Percentiles rank a stretch among this genome's conserved stretches.
Evolutionary conservation across 2,797 vertebrate species (phyloP).

Genomic region (Muraenolepis orangiensis): DNA sequence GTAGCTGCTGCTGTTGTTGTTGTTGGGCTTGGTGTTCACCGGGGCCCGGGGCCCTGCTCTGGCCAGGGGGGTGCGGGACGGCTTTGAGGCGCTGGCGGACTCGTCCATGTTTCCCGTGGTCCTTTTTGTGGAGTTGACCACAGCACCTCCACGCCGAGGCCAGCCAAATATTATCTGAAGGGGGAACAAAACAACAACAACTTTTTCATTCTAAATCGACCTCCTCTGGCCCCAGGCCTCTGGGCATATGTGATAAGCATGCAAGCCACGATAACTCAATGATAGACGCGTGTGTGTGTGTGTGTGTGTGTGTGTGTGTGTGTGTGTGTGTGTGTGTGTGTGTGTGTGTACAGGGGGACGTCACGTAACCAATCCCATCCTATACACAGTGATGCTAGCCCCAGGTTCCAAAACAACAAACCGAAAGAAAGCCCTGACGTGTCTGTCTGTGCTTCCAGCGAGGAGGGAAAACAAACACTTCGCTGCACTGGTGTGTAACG

Average conservation of each 20-base stretch:
- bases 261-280: not conserved
- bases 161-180: conserved; percentile 43
- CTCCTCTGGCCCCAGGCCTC: not conserved
- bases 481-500: not conserved
- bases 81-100: conserved; percentile 57
- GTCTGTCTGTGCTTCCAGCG: not conserved
- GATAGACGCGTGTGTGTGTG: too few species aligned
- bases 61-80: conserved; percentile 52
- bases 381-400: not conserved
- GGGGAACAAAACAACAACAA: not conserved
- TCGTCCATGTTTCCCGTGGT: conserved; percentile 65
- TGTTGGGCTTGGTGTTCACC: conserved; percentile 59
- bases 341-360: too few species aligned
- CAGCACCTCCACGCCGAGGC: conserved; percentile 38
- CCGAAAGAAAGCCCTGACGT: not conserved
- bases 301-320: too few species aligned
- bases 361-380: not conserved
- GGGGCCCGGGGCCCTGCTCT: conserved; percentile 46
- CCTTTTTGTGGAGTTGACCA: conserved; percentile 46
- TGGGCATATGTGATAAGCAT: not conserved
- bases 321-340: too few species aligned
- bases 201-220: not conserved
- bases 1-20: conserved; percentile 39
- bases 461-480: not conserved
- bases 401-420: not conserved